A percentile compares a stretch with the other conserved stretches of the same genome.
Evolutionary conservation across 2,113 vertebrate species (phyloP).

Genomic region (Aegotheles bennettii): DNA sequence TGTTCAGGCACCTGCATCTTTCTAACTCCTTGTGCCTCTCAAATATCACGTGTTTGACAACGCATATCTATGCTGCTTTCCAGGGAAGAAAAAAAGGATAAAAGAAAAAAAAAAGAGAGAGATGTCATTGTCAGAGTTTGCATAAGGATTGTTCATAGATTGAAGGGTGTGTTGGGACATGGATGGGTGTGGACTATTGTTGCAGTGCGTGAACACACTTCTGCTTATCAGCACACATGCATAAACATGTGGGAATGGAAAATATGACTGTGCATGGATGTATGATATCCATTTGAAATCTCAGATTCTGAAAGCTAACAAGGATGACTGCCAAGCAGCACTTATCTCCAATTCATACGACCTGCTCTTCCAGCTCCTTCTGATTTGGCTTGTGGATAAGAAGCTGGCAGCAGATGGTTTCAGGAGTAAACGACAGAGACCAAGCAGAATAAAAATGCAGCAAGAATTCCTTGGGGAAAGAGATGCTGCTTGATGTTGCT

Average conservation of each 20-base stretch:
- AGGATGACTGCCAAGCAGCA: not conserved
- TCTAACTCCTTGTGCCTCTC: not conserved
- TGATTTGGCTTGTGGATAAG: not conserved
- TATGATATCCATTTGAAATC: not conserved
- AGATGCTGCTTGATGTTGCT: not conserved
- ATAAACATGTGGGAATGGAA: not conserved
- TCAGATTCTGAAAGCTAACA: not conserved
- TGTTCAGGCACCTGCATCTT: not conserved
- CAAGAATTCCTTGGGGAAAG: not conserved
- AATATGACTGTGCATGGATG: not conserved
- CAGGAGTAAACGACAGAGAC: not conserved
- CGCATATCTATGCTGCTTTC: fast-evolving
- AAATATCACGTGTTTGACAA: not conserved
- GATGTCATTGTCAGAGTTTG: fast-evolving
- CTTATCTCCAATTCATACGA: not conserved
- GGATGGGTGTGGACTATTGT: fast-evolving
- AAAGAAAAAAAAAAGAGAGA: no score
- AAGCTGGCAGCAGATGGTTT: not conserved
- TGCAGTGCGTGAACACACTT: not conserved
- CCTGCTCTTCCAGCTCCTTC: not conserved
- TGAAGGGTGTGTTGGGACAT: not conserved
- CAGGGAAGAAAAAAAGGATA: no score
- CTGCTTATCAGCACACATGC: not conserved
- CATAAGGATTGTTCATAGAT: not conserved
- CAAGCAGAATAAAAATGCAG: not conserved